Percentiles rank a stretch among this genome's conserved stretches.
phyloP scores from a whole-genome alignment of 2,113 vertebrate genomes.

The Ctenomys sociabilis region DNA sequence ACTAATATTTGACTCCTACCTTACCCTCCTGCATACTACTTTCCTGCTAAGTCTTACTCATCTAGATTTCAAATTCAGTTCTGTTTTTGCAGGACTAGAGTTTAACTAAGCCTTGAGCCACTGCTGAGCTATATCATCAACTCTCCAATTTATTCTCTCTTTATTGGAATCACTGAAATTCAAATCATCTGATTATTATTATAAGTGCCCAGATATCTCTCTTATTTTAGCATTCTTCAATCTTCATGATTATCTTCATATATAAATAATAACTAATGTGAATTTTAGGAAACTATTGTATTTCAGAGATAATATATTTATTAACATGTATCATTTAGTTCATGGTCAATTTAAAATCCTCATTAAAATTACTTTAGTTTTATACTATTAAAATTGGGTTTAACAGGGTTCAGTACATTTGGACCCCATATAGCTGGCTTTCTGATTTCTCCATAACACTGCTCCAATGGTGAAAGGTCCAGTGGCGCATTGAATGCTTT shows the following conservation, averaged over 20 bases:
- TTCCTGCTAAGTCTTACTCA: not conserved
- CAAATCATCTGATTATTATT: not conserved
- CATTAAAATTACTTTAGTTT: not conserved
- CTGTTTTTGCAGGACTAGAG: not conserved
- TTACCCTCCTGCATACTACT: not conserved
- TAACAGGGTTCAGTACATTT: not conserved
- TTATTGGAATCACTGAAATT: not conserved
- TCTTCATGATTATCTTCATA: not conserved
- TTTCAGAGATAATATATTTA: not conserved
- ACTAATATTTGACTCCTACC: not conserved
- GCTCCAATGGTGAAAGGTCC: not conserved
- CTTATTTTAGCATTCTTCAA: not conserved
- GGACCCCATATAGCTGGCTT: not conserved
- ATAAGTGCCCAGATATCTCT: not conserved
- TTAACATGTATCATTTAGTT: not conserved
- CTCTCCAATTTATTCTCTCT: not conserved
- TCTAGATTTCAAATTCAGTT: not conserved
- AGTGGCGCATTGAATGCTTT: not conserved
- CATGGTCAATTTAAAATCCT: not conserved
- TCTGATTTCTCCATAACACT: accelerated
- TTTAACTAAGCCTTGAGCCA: not conserved
- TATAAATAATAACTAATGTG: not conserved
- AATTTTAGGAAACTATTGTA: not conserved
- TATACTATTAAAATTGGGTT: not conserved
- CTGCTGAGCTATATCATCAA: not conserved